phyloP scores from a whole-genome alignment of 2,888 invertebrate species.

The Linhomoeus sp. region DNA sequence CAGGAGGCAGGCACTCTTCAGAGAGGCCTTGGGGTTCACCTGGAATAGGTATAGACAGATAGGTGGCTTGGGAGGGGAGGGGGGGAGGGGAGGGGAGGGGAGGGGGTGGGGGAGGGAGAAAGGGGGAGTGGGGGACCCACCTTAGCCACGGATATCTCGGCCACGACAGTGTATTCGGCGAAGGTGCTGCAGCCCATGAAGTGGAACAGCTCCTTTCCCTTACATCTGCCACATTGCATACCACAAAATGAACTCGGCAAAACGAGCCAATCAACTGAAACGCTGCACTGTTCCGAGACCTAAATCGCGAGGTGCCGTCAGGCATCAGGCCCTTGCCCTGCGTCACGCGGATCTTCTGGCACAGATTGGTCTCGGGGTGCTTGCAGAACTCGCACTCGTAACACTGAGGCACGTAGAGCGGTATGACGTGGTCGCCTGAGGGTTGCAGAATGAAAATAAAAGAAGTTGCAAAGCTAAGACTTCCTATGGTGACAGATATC shows the following conservation, averaged over 20 bases:
- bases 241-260: conserved; percentile 36
- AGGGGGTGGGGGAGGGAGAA: too few species aligned
- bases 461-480: too few species aligned
- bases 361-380: conserved; percentile 85
- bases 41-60: too few species aligned
- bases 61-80: too few species aligned
- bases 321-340: conserved; percentile 71
- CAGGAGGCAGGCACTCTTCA: conserved; percentile 67
- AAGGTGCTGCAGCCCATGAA: conserved; percentile 88
- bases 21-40: conserved; percentile 52
- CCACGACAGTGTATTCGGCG: conserved; percentile 76
- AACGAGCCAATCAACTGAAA: conserved; percentile 82
- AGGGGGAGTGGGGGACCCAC: too few species aligned
- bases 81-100: too few species aligned
- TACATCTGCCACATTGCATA: not conserved
- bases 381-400: conserved; percentile 86
- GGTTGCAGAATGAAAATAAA: too few species aligned
- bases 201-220: conserved; percentile 56
- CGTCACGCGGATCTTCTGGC: conserved; percentile 54
- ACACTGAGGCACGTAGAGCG: conserved; percentile 89
- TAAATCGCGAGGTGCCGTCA: conserved; percentile 67
- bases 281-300: conserved; percentile 45
- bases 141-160: conserved; percentile 84
- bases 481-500: too few species aligned
- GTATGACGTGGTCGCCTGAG: conserved; percentile 79